Evolutionary conservation across 2,888 invertebrate species (phyloP), one percentile per base, ranked within the genome.

Genomic region (Phanerotoma sp.): DNA sequence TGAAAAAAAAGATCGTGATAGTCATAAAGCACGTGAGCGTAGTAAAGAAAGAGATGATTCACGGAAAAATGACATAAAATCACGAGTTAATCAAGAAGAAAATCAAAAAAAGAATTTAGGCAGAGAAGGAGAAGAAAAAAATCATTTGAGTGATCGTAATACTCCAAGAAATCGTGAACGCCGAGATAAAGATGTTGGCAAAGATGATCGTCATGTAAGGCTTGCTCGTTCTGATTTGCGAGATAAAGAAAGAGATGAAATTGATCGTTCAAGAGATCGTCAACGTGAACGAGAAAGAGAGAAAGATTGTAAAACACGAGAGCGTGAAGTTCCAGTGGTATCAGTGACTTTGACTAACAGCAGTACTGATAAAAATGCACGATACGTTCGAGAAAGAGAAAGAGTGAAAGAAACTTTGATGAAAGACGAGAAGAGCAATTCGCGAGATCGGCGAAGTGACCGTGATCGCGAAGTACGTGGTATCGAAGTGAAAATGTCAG

Each of bases 241-340:
- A 4, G 54, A 54, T 9, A 70, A 71, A 21, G 72, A 74, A 21
- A 60, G 72, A 2, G 72, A 72, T 2, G 90, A 90, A 61, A 82
- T 83, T 51, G 86, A 86, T 2, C 80, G 89, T 60, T 87, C 87
- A 49, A 84, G 89, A 51, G 81, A 82, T 58, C 73, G 82, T 7
- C 81, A 81, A 82, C 81, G 78, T 9, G 82, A 81, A 61, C 65
- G 78, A 13, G 74, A 74, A 25, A 57, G 61, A 41, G 58, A 25
- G 9, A 25, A 25, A 25, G 25, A 25, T 3, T 25, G 25, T 9
- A 25, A 25, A 25, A 25, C 25, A 28, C 66, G 72, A n/a, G 77
- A 76, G 48, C 62, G 72, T 21, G 77, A 79, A 11, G 50, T 60
- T 7, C 54, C 55, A 9, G 33, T 62, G 33, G 47, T 50, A 6